Conservation (phyloP, 2,888 invertebrate genomes). For the Parapristionchus giblindavisi region DNA sequence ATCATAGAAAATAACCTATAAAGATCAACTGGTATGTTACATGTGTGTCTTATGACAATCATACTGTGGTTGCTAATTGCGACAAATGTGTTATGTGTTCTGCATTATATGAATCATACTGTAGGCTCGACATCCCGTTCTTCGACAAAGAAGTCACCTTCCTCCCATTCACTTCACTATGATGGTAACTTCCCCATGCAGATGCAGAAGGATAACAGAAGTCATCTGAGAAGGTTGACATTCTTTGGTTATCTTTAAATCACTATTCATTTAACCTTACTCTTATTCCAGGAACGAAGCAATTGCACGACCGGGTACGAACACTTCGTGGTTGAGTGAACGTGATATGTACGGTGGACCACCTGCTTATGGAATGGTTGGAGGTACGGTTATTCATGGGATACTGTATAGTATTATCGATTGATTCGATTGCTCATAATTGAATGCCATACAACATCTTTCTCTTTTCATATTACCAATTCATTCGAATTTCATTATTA, state of each 20-base stretch:
- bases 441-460: too few relatives aligned
- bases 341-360: slow-evolving; percentile 45
- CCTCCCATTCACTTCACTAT: slow-evolving; percentile 31
- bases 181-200: slow-evolving; percentile 38
- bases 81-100: not conserved
- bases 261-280: not conserved
- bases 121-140: slow-evolving; percentile 24
- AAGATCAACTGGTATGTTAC: too few relatives aligned
- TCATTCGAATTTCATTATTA: slow-evolving; percentile 31
- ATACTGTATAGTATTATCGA: not conserved
- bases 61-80: too few relatives aligned
- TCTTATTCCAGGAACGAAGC: slow-evolving; percentile 13
- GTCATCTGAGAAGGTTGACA: slow-evolving; percentile 17
- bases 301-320: slow-evolving; percentile 61
- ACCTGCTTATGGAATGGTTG: slow-evolving; percentile 52
- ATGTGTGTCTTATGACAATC: too few relatives aligned
- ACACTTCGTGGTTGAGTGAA: slow-evolving; percentile 62
- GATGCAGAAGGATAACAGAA: slow-evolving; percentile 32
- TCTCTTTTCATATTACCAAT: too few relatives aligned
- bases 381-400: slow-evolving; percentile 8
- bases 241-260: not conserved
- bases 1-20: too few relatives aligned
- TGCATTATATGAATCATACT: not conserved
- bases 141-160: slow-evolving; percentile 26
- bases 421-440: too few relatives aligned